Conservation (phyloP, 2,888 invertebrate species). For the Heliconius sara region DNA sequence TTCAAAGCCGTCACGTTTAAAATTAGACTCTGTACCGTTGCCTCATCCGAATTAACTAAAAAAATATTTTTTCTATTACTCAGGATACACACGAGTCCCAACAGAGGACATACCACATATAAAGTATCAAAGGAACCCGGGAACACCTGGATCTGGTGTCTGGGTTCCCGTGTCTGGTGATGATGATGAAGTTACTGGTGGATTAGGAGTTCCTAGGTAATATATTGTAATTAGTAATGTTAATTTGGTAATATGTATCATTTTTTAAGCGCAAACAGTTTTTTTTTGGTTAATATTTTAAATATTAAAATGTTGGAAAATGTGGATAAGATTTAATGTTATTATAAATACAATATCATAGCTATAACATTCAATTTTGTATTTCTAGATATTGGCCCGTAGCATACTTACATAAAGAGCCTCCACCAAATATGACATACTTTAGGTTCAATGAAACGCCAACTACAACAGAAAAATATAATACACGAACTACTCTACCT, state of each 20-base stretch:
- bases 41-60: too few species aligned
- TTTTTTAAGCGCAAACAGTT: too few species aligned
- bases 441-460: conserved; percentile 73
- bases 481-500: conserved; percentile 13
- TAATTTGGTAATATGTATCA: too few species aligned
- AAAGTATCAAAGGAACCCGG: conserved; percentile 69
- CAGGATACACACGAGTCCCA: conserved; percentile 74
- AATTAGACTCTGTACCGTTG: too few species aligned
- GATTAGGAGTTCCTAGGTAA: conserved; percentile 74
- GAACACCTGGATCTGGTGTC: conserved; percentile 64
- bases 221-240: not conserved
- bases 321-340: too few species aligned
- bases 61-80: conserved; percentile 37
- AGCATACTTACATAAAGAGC: conserved; percentile 90
- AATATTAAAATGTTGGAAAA: too few species aligned
- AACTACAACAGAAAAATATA: conserved; percentile 44
- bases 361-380: not conserved
- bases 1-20: too few species aligned
- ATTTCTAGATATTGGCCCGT: conserved; percentile 88
- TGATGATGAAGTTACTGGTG: conserved; percentile 70
- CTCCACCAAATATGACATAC: conserved; percentile 89
- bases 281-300: too few species aligned
- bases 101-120: conserved; percentile 69
- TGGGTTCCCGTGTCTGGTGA: conserved; percentile 66
- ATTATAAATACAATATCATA: not conserved